Evolutionary conservation across 2,888 invertebrate genomes (phyloP), one percentile per base, ranked within the genome.

Genomic region (Hyposoter didymator): DNA sequence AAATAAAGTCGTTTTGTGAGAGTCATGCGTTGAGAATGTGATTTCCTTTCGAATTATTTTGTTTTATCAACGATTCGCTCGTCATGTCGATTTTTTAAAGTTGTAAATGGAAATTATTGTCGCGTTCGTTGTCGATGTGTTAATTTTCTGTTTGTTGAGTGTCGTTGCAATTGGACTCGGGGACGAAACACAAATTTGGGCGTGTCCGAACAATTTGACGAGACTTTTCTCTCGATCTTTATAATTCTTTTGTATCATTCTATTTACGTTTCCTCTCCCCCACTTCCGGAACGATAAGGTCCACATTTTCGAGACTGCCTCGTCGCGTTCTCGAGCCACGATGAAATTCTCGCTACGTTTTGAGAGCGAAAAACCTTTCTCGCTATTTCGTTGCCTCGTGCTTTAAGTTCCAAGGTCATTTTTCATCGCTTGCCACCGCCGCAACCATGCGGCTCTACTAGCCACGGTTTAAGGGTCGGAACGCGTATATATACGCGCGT

Each of bases 381-480:
- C 12, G 39, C 32, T 10, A 17, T 80, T 84, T 75, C 47, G 43
- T 43, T 35, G 22, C 62, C 7, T 12, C 8, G 43, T 43, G 35
- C 45, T 45, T 55, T 52, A 43, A 78, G 64, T 76, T 76, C 72
- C 75, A 80, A 84, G 84, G 80, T 84, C 55, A 73, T 84, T 84
- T 84, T 80, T 76, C 84, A 80, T 47, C 43, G 52, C 22, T 67
- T 69, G 55, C 69, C 73, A 74, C 70, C 70, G 78, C 69, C 78
- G 52, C 69, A 74, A 69, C 32, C 62, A 17, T 59, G 72, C 69
- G 32, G 47, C 67, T 67, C 35, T 73, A 32, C 47, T 39, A 62
- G 59, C 17, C n/a, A 28, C 69, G 64, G 52, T 47, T 66, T 35
- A 75, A 75, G 79, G 84, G 75, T 75, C 19, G 64, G 64, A 49